Base-by-base conservation (phyloP, 1,140 invertebrate species). In the Drosophila lacertosa region DNA sequence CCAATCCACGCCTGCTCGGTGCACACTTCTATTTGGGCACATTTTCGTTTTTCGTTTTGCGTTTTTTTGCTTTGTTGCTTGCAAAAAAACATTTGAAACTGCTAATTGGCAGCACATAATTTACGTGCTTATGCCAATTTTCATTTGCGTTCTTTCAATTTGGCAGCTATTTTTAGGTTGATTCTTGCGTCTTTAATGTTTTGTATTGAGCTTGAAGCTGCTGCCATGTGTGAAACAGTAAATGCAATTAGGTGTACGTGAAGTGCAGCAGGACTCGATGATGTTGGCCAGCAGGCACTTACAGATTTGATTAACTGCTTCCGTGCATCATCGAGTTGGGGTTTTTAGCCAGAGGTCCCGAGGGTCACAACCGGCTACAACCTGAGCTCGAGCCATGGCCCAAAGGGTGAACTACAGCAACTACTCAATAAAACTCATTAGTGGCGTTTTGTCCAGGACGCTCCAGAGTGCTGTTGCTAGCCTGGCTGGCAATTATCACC, bases 401-500 rank as follows among this genome's bases (percentile, higher is more conserved):
- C 26, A 18, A 11, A 42, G 48, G 24, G 54, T 35, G 32, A 57
- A 42, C 47, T 42, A 29, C 62, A 53, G 73, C 66, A 58, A 67
- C 63, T 83, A 83, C 82, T 88, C 82, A 88, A 88, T 88, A 88
- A 88, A 88, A 88, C 82, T 88, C 82, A 88, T 88, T 88, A 88
- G 82, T 89, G 83, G 78, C 78, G 79, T 88, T 89, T 88, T 89
- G 82, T 86, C 74, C 51, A 44, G n/a, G 10, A 20, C 37, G 10
- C 10, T 10, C n/a, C 32, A 10, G 9, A 35, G 55, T 57, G 58
- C 48, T 18, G 35, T 32, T 16, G n/a, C 4, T 24, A 50, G 45
- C 24, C 33, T 35, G 51, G 47, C 59, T 86, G 81, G 82, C 81
- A 86, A 86, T 86, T 86, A 86, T 88, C 81, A 80, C 74, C 63